These are phyloP conservation scores for Eupsittula cactorum DNA, from an alignment of 2,113 vertebrate genomes.

Conservation along the genomic window DNA sequence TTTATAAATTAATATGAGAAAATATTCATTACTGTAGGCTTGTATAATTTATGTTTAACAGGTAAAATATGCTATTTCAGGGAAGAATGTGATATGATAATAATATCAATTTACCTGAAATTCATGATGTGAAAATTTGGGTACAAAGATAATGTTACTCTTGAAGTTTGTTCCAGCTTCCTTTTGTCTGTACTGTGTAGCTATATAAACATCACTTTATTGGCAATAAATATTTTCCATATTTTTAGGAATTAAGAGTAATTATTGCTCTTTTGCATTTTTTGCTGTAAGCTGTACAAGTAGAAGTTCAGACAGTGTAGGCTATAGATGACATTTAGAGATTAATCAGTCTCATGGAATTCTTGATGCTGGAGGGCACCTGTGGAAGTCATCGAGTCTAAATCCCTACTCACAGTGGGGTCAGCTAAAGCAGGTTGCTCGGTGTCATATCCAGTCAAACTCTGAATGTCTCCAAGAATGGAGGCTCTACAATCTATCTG, in stretches of 20 bases:
- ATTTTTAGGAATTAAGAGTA: not conserved
- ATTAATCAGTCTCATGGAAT: not conserved
- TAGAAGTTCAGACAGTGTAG: not conserved
- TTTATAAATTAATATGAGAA: not conserved
- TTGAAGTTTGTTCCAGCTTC: not conserved
- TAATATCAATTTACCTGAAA: not conserved
- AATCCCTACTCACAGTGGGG: not conserved
- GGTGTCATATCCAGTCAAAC: not conserved
- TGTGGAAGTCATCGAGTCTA: not conserved
- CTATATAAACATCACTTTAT: not conserved
- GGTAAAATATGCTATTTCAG: not conserved
- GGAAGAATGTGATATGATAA: not conserved
- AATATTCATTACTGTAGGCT: not conserved
- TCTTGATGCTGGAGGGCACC: not conserved
- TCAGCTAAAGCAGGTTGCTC: not conserved
- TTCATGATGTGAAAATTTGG: not conserved
- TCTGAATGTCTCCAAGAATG: not conserved
- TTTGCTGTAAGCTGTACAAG: not conserved
- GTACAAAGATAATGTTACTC: not conserved
- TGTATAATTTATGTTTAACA: conserved; percentile 15
- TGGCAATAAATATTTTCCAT: not conserved
- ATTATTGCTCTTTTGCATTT: not conserved
- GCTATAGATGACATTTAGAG: not conserved
- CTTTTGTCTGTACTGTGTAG: not conserved
- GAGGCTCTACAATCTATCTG: not conserved